Conservation (phyloP, 2,797 vertebrate species). For the Spinus olivaceus region DNA sequence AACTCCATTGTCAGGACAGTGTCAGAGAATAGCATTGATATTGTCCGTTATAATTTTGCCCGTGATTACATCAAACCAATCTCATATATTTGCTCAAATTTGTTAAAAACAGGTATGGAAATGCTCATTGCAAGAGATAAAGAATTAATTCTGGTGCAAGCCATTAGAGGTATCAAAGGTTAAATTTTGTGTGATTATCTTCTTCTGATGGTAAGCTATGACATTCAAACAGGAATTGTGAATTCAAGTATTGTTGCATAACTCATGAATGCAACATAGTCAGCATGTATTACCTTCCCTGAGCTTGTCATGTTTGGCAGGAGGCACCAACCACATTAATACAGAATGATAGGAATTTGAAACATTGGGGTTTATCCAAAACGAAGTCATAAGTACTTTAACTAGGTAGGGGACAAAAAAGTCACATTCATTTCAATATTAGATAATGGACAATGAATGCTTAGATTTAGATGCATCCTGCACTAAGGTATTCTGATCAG, state of each 20-base stretch:
- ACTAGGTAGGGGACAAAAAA: not conserved
- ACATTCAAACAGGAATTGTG: not conserved
- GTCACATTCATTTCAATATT: not conserved
- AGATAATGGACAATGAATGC: not conserved
- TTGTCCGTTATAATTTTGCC: not conserved
- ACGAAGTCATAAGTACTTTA: not conserved
- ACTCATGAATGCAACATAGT: not conserved
- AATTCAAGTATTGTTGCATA: not conserved
- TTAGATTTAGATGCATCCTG: not conserved
- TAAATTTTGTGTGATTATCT: not conserved
- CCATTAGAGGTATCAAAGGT: not conserved
- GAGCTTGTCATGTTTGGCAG: not conserved
- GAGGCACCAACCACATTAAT: not conserved
- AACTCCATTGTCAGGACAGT: not conserved
- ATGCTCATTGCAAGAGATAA: not conserved
- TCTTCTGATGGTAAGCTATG: not conserved
- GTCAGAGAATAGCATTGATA: not conserved
- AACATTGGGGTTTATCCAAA: not conserved
- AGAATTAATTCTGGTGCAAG: not conserved
- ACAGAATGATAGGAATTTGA: not conserved
- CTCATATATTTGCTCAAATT: not conserved
- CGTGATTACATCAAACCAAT: not conserved
- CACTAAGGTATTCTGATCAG: not conserved
- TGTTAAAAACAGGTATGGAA: not conserved
- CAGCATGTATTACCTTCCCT: not conserved